Percentiles rank a stretch among this genome's conserved stretches.
These are phyloP conservation scores for rat (Rattus norvegicus) DNA, from an alignment of 2,113 vertebrate species.

Conservation along the genomic window DNA sequence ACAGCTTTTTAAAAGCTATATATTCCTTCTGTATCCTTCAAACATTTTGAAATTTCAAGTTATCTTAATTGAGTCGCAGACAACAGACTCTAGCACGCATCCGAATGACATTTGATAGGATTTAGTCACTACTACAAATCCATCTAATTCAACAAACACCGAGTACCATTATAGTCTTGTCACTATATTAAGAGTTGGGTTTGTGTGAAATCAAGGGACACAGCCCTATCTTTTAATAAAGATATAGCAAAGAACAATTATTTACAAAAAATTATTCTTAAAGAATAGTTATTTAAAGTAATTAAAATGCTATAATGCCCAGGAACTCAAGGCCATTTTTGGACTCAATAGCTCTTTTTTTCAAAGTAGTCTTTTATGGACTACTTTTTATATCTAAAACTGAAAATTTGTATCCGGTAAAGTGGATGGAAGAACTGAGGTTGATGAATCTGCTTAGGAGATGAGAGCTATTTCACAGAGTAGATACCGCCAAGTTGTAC, in stretches of 20 bases:
- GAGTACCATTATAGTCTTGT: background rate
- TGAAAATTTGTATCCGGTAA: background rate
- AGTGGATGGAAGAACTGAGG: background rate
- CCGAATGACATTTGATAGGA: background rate
- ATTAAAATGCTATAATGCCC: background rate
- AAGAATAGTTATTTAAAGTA: background rate
- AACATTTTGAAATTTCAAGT: conserved; percentile 36
- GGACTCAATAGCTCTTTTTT: conserved; percentile 4
- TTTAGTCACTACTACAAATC: conserved; percentile 29
- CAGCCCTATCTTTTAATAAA: background rate
- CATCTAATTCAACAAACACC: background rate
- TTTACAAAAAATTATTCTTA: conserved; percentile 8
- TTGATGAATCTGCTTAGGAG: background rate
- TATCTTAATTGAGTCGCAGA: background rate
- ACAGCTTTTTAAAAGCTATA: background rate
- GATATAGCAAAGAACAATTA: conserved; percentile 10
- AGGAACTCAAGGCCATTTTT: background rate
- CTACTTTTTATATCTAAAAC: background rate
- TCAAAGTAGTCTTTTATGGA: background rate
- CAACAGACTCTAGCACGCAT: background rate
- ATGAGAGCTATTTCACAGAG: background rate
- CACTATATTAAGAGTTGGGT: background rate
- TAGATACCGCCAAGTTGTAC: background rate
- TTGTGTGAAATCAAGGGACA: background rate
- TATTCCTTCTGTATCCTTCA: background rate